A percentile compares a stretch with the other conserved stretches of the same genome.
Conservation (phyloP, 2,797 vertebrate genomes). For the Cynopterus sphinx region DNA sequence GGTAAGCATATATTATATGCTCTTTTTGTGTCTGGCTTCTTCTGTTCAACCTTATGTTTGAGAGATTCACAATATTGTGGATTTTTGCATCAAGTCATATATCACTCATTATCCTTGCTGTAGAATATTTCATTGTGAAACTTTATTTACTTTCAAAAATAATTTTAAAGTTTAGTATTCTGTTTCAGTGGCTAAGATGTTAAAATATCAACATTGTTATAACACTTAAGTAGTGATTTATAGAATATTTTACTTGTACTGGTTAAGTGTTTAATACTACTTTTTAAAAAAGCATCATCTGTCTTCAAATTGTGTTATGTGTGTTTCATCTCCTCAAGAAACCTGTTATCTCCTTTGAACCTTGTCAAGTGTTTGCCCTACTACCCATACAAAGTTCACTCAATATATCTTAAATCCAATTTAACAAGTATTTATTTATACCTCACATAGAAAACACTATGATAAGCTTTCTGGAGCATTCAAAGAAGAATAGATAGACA, state of each 20-base stretch:
- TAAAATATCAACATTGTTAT: neutral
- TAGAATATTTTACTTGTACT: neutral
- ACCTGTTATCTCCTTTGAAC: neutral
- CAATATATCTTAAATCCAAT: neutral
- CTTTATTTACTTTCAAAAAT: neutral
- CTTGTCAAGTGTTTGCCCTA: neutral
- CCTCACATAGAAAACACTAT: neutral
- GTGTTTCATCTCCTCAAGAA: neutral
- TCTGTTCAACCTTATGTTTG: neutral
- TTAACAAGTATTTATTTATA: slow-evolving; percentile 35
- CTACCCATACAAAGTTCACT: neutral
- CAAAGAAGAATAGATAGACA: neutral
- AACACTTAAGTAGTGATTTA: neutral
- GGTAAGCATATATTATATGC: neutral
- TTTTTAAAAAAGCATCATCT: neutral
- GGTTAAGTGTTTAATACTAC: neutral
- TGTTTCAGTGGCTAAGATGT: neutral
- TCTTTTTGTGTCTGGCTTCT: neutral
- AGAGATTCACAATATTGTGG: neutral
- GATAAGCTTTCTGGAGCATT: slow-evolving; percentile 6
- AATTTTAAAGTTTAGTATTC: neutral
- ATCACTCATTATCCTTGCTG: neutral
- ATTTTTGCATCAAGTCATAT: neutral
- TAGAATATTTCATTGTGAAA: neutral
- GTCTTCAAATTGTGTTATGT: neutral